Evolutionary conservation across 2,113 vertebrate species (phyloP), one percentile per base, ranked within the genome.

Genomic region (Perca fluviatilis): DNA sequence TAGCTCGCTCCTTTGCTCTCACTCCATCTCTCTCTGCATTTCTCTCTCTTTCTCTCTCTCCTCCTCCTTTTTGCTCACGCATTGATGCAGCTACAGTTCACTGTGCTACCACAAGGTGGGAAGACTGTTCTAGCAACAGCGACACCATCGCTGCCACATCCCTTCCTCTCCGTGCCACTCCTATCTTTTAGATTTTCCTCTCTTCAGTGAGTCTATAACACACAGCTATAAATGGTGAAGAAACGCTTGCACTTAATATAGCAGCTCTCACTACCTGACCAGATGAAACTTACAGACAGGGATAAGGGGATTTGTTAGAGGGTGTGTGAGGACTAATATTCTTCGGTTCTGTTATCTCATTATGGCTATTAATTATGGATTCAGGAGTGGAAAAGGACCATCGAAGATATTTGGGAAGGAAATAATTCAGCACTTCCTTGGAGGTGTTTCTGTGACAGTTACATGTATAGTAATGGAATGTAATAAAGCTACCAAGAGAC

Each of bases 41-140:
- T 88, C 89, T 36, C 80, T 40, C 30, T 68, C 78, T 18, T 47
- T 30, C 49, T 57, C 62, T 16, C 51, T 19, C 60, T 71, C 70
- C 51, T 81, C 77, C 72, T 74, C 51, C 73, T 82, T 51, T 74
- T 84, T 70, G 84, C 94, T 92, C 88, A 89, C 64, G 79, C 90
- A 80, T 74, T 88, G 82, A 92, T 92, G 93, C 93, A 92, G 97
- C 97, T 98, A 97, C 98, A 99, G 96, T 99, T 99, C 97, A 93
- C 97, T 87, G 82, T 94, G 94, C 95, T 93, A 93, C 98, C 98
- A 97, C 97, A 97, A 99, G 98, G 98, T 97, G 98, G 97, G 97
- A 96, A 98, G 96, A 95, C 96, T 95, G 96, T 93, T 94, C 93
- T 86, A 93, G 93, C 90, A 92, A 87, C 94, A 88, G 89, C 86